phyloP scores from a whole-genome alignment of 1,140 invertebrate species.

The Drosophila repletoides region DNA sequence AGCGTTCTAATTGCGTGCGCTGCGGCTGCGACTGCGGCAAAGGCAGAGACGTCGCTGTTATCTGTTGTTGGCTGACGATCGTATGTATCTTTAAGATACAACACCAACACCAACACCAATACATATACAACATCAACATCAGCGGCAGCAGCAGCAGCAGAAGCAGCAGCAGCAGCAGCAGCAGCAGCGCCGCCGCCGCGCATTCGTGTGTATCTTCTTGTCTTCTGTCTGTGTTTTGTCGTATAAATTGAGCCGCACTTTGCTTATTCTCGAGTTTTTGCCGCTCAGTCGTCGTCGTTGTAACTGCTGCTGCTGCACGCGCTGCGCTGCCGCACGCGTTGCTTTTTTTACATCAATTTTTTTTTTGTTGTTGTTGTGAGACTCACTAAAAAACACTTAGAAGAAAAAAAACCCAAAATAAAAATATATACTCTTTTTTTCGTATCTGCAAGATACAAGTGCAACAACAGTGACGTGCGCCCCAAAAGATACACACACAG shows the following conservation, averaged over 20 bases:
- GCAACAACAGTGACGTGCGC: constrained; percentile 36
- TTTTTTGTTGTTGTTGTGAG: background rate
- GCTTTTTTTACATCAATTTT: constrained; percentile 9
- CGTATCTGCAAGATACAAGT: constrained; percentile 40
- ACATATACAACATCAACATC: no score
- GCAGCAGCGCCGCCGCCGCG: constrained; percentile 15
- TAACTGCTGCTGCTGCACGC: constrained; percentile 74
- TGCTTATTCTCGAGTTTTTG: constrained; percentile 79
- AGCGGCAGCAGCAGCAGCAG: constrained; percentile 2
- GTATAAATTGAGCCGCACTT: constrained; percentile 80
- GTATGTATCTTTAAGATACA: constrained; percentile 67
- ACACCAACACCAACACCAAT: constrained; percentile 18
- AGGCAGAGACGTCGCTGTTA: constrained; percentile 47
- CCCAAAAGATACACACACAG: constrained; percentile 6
- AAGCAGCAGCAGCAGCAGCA: background rate
- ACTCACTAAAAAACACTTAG: background rate
- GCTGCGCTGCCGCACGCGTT: constrained; percentile 37
- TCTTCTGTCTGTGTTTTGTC: constrained; percentile 63
- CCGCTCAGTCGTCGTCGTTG: constrained; percentile 68
- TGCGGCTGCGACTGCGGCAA: constrained; percentile 19
- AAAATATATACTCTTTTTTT: background rate
- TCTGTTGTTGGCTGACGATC: constrained; percentile 54
- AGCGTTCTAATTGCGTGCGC: constrained; percentile 60
- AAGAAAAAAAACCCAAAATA: background rate
- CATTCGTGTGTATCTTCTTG: constrained; percentile 68